Conservation (phyloP, 2,888 invertebrate species). For the Linnaemya tessellans region DNA sequence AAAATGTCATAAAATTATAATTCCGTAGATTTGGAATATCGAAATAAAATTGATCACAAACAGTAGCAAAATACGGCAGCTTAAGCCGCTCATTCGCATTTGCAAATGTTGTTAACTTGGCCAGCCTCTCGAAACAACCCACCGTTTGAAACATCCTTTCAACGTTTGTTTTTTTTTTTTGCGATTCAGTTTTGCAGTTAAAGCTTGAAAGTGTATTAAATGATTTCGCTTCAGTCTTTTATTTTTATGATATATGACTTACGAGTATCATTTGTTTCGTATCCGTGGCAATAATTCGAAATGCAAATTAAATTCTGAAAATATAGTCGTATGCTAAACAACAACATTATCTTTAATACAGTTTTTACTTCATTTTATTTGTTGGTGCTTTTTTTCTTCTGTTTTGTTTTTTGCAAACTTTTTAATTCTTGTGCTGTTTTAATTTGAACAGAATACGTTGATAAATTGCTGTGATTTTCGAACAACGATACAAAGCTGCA, state of each 20-base stretch:
- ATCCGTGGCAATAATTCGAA: constrained; percentile 59
- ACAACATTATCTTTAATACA: not conserved
- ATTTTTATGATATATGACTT: constrained; percentile 46
- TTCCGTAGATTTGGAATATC: constrained; percentile 15
- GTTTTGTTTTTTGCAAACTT: constrained; percentile 10
- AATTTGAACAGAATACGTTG: constrained; percentile 47
- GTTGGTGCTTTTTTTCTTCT: not conserved
- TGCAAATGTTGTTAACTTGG: constrained; percentile 69
- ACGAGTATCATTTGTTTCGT: constrained; percentile 39
- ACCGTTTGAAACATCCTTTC: constrained; percentile 47
- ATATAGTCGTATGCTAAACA: no score
- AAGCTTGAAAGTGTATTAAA: constrained; percentile 42
- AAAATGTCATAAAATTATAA: constrained; percentile 36
- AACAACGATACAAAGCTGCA: constrained; percentile 57
- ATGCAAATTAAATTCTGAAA: constrained; percentile 64
- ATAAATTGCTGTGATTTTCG: constrained; percentile 68
- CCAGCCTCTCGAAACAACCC: constrained; percentile 70
- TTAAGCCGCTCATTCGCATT: constrained; percentile 50
- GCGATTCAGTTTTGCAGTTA: constrained; percentile 7
- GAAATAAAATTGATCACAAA: constrained; percentile 32
- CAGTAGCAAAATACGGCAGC: constrained; percentile 70
- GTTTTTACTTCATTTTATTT: not conserved
- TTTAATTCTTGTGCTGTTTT: constrained; percentile 34
- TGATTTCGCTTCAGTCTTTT: constrained; percentile 1
- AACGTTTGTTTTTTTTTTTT: constrained; percentile 1